phyloP scores from a whole-genome alignment of 2,888 invertebrate species.

The Hyalella azteca region DNA sequence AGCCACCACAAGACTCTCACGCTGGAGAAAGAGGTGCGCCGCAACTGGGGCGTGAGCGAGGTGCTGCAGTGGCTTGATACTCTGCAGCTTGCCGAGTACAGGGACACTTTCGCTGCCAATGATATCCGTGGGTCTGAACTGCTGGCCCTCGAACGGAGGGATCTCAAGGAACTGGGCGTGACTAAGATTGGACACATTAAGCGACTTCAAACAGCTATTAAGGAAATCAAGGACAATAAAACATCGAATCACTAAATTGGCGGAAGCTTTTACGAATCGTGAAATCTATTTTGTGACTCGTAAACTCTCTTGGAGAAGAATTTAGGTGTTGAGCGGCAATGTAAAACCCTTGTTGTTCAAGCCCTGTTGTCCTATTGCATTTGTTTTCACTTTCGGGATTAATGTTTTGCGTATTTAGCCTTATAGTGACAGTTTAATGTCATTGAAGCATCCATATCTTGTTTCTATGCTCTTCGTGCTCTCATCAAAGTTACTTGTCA shows the following conservation, averaged over 20 bases:
- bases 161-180: slow-evolving; percentile 88
- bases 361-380: no score
- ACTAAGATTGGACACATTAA: slow-evolving; percentile 96
- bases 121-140: slow-evolving; percentile 92
- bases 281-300: no score
- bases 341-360: no score
- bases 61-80: slow-evolving; percentile 90
- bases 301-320: no score
- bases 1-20: slow-evolving; percentile 26
- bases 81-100: slow-evolving; percentile 86
- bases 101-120: slow-evolving; percentile 86
- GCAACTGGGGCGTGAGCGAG: slow-evolving; percentile 82
- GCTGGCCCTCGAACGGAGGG: slow-evolving; percentile 79
- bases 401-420: no score
- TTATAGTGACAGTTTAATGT: no score
- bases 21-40: slow-evolving; percentile 63
- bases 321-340: no score
- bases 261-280: no score
- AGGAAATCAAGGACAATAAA: slow-evolving; percentile 67
- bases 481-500: no score
- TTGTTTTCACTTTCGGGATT: no score
- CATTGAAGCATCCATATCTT: no score
- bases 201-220: slow-evolving; percentile 89
- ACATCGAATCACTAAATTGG: not conserved
- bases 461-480: no score